A percentile compares a stretch with the other conserved stretches of the same genome.
Conservation (phyloP, 1,140 invertebrate genomes). For the Brevipalpus yothersi region DNA sequence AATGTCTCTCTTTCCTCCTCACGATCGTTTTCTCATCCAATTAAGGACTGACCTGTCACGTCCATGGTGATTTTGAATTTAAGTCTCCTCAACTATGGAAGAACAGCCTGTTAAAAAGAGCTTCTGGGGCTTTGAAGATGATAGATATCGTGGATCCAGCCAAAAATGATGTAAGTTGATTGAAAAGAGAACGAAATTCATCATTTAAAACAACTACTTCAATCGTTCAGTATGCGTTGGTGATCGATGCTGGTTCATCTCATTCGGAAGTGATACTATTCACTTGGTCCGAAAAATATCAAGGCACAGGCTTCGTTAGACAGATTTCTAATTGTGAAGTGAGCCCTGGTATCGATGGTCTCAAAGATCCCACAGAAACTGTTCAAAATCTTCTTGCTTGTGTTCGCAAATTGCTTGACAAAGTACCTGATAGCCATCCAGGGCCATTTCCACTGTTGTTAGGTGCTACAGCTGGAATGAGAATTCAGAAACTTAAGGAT, state of each 20-base stretch:
- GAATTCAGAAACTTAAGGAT: constrained; percentile 16
- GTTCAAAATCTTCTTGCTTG: neutral
- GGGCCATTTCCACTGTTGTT: constrained; percentile 22
- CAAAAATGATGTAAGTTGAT: no score
- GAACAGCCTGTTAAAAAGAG: no score
- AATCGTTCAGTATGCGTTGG: constrained; percentile 24
- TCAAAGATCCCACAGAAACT: neutral
- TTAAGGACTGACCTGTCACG: no score
- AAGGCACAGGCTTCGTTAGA: constrained; percentile 23
- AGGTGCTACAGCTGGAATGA: constrained; percentile 30
- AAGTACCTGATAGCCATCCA: neutral
- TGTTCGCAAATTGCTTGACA: neutral
- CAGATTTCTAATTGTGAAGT: constrained; percentile 17
- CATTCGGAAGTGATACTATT: constrained; percentile 26
- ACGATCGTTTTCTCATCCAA: no score
- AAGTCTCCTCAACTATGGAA: no score
- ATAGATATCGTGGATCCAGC: no score
- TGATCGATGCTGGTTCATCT: constrained; percentile 29
- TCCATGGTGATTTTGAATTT: no score
- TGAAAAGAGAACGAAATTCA: no score
- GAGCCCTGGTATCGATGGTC: constrained; percentile 3
- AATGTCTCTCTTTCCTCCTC: no score
- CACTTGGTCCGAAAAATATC: constrained; percentile 23
- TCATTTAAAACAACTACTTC: constrained; percentile 6
- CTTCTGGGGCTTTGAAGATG: no score